Evolutionary conservation across 2,888 invertebrate species (phyloP).

Genomic region (Oeneis ivallda): DNA sequence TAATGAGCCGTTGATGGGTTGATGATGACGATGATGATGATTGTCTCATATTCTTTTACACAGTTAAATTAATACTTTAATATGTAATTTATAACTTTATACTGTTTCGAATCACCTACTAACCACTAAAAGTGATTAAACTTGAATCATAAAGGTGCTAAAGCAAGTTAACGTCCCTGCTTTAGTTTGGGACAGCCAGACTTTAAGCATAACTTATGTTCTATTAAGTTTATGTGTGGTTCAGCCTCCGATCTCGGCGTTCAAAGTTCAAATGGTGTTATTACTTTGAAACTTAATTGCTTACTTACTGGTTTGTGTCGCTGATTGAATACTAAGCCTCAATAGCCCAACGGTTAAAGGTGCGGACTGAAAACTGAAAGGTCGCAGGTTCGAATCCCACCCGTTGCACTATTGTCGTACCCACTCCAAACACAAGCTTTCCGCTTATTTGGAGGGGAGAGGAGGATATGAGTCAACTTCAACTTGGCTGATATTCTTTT

Average conservation of each 20-base stretch:
- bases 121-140: conserved; percentile 20
- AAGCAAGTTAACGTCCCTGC: conserved; percentile 14
- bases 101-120: not conserved
- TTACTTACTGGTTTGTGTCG: conserved; percentile 4
- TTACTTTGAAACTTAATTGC: conserved; percentile 13
- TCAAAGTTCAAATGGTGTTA: conserved; percentile 11
- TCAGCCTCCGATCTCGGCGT: not conserved
- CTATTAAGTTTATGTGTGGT: conserved; percentile 13
- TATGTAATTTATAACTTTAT: conserved; percentile 2
- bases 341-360: too few relatives aligned
- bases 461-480: too few relatives aligned
- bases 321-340: not conserved
- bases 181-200: conserved; percentile 9
- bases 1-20: too few relatives aligned
- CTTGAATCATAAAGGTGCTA: conserved; percentile 15
- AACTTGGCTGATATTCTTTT: too few relatives aligned
- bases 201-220: conserved; percentile 15
- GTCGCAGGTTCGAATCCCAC: too few relatives aligned
- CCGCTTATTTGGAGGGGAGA: too few relatives aligned
- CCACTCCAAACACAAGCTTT: too few relatives aligned
- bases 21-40: too few relatives aligned
- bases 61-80: not conserved
- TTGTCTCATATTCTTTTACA: too few relatives aligned
- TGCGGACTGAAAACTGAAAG: too few relatives aligned
- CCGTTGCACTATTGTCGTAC: too few relatives aligned